Conservation (phyloP, 30 jellyfish, hydroid and myxozoan genomes). For the Mastigias papua region DNA sequence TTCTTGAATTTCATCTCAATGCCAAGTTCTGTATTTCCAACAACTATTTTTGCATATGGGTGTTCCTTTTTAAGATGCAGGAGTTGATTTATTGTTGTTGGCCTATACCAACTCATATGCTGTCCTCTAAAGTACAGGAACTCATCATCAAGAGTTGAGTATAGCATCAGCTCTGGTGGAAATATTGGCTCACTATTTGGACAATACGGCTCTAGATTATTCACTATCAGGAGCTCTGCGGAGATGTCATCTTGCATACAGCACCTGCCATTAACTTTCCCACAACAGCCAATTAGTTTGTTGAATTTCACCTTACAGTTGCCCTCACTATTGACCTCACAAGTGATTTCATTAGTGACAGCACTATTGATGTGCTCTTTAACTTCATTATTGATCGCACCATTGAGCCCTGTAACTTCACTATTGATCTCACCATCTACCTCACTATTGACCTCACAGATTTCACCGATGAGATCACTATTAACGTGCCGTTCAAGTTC, state of each 20-base stretch:
- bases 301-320: neutral
- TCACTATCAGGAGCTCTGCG: neutral
- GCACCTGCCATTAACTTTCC: constrained; percentile 20
- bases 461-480: no score
- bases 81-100: constrained; percentile 11
- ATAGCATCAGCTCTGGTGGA: constrained; percentile 62
- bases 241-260: constrained; percentile 24
- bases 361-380: neutral
- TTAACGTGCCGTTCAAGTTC: no score
- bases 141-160: constrained; percentile 36
- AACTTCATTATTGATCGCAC: neutral
- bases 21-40: constrained; percentile 49
- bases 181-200: constrained; percentile 50
- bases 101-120: constrained; percentile 34
- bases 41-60: constrained; percentile 54
- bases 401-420: neutral
- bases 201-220: neutral
- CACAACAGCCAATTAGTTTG: constrained; percentile 20
- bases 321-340: neutral
- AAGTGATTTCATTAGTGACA: constrained; percentile 10
- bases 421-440: neutral
- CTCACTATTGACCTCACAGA: neutral
- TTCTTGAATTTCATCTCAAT: constrained; percentile 47
- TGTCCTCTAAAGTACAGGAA: constrained; percentile 13
- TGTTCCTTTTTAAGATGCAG: constrained; percentile 1